Conservation (phyloP, 2,888 invertebrate species). For the Hemistola chrysoprasaria region DNA sequence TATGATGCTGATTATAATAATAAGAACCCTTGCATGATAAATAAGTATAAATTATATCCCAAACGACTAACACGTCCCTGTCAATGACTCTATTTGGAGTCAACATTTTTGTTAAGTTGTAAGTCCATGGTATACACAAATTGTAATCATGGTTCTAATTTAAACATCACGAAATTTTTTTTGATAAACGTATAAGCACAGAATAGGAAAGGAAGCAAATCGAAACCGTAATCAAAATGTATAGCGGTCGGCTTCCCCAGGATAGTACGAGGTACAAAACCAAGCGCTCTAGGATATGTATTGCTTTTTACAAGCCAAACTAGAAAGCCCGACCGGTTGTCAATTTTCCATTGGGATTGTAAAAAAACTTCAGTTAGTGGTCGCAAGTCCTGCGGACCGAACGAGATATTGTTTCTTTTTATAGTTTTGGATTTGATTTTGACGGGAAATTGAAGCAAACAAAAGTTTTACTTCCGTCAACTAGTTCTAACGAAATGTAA, state of each 20-base stretch:
- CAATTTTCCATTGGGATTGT: constrained; percentile 6
- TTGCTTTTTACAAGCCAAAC: constrained; percentile 2
- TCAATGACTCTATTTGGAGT: too few relatives aligned
- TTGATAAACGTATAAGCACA: too few relatives aligned
- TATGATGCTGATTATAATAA: too few relatives aligned
- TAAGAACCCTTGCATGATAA: too few relatives aligned
- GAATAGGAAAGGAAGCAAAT: too few relatives aligned
- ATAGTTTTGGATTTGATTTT: background rate
- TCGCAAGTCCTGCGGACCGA: constrained; percentile 3
- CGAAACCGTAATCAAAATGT: constrained; percentile 8
- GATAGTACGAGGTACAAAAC: constrained; percentile 4
- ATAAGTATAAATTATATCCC: too few relatives aligned
- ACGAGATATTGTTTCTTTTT: constrained; percentile 5
- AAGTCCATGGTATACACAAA: too few relatives aligned
- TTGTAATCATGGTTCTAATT: too few relatives aligned
- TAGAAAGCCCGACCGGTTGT: constrained; percentile 7
- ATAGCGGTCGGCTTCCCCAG: background rate
- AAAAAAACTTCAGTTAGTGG: constrained; percentile 2
- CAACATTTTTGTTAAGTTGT: too few relatives aligned
- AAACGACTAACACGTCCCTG: too few relatives aligned
- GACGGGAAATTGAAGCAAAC: constrained; percentile 1
- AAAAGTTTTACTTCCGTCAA: background rate
- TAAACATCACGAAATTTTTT: too few relatives aligned
- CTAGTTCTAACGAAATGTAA: too few relatives aligned
- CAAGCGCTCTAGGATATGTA: background rate